These are phyloP conservation scores for Triops cancriformis DNA, from an alignment of 1,140 invertebrate genomes.

Conservation along the genomic window DNA sequence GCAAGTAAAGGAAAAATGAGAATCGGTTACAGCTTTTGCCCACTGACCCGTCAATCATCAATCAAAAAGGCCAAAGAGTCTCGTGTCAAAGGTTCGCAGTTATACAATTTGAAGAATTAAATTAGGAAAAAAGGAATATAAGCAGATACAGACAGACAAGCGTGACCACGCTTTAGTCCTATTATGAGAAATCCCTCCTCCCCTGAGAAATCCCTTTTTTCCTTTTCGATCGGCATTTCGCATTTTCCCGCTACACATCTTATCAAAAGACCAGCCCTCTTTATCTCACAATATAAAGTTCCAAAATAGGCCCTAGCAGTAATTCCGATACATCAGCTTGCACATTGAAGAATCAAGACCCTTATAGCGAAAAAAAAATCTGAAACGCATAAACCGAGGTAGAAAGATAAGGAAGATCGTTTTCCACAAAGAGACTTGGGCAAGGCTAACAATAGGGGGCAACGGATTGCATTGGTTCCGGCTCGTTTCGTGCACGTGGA, in stretches of 20 bases:
- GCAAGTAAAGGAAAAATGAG: not conserved
- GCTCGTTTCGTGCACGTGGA: not conserved
- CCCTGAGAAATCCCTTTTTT: not conserved
- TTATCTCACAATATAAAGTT: not conserved
- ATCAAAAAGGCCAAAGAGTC: constrained; percentile 6
- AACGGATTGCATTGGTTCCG: constrained; percentile 12
- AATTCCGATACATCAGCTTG: not conserved
- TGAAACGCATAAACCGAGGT: not conserved
- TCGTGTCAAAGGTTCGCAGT: constrained; percentile 13
- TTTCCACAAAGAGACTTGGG: not conserved
- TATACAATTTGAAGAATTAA: constrained; percentile 14
- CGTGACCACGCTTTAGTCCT: constrained; percentile 4
- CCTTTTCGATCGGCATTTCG: not conserved
- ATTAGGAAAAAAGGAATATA: not conserved
- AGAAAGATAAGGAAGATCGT: not conserved
- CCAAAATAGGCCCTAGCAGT: not conserved
- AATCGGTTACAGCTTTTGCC: constrained; percentile 10
- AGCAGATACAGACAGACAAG: constrained; percentile 6
- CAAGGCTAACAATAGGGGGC: not conserved
- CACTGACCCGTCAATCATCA: constrained; percentile 12
- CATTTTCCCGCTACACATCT: not conserved
- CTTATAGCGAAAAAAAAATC: not conserved
- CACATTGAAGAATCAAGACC: not conserved
- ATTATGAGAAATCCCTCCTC: not conserved
- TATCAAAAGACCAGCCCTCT: not conserved